Evolutionary conservation across 1,140 invertebrate genomes (phyloP), one percentile per base, ranked within the genome.

Genomic region (Drosophila melanica): DNA sequence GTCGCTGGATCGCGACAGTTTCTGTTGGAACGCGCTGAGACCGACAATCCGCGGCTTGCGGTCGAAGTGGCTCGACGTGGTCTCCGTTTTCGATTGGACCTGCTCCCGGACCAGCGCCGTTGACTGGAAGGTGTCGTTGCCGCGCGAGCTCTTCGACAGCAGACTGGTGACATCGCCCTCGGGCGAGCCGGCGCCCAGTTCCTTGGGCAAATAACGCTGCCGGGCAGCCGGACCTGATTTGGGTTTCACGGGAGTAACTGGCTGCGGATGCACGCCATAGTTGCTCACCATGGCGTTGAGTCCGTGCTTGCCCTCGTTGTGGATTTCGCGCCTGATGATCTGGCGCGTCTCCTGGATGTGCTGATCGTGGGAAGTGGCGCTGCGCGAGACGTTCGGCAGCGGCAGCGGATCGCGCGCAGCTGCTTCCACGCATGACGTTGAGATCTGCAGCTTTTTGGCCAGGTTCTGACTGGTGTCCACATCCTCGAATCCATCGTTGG

Each of bases 151-250:
- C 66, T 90, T 91, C 0, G 81, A 87, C 1, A 91, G 59, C 18
- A 87, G 10, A 11, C 78, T 90, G 20, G 82, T 90, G 0, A 90
- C 77, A 35, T 82, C 89, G 39, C 67, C 75, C 9, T 47, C 39
- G 30, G 47, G 8, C 44, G 53, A 23, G 41, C 0, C 45, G 3
- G 66, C 57, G 9, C 79, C 74, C 47, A 94, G 92, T 65, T 94
- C 93, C 41, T 94, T 92, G 3, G 94, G 94, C 78, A 93, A 66
- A 14, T 94, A 92, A 14, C 94, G 91, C 81, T 94, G 94, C 12
- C 93, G 75, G 1, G 93, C 79, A 0, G 92, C 92, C 0, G 93
- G 91, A 12, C 93, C 93, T 1, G 92, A 92, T 68, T 92, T 92
- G 6, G 90, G 90, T 45, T 92, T 92, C 11, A 74, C 6, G 0